These are phyloP conservation scores for Thunnus thynnus DNA, from an alignment of 2,113 vertebrate species.

Conservation along the genomic window DNA sequence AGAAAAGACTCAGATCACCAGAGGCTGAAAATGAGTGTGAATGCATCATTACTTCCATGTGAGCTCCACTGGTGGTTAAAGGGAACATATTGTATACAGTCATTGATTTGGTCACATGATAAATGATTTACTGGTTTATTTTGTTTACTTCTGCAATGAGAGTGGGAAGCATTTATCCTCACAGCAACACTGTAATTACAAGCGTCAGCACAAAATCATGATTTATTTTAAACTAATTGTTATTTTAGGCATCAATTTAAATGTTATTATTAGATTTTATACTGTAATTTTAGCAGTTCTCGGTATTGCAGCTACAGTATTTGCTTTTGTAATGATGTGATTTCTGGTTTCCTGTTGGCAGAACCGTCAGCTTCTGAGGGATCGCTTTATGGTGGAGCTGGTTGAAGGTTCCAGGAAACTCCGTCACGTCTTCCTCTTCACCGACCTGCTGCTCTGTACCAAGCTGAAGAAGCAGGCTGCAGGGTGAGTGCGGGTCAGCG, in stretches of 20 bases:
- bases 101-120: background rate
- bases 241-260: background rate
- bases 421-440: slow-evolving; percentile 96
- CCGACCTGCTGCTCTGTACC: slow-evolving; percentile 94
- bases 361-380: slow-evolving; percentile 95
- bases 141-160: background rate
- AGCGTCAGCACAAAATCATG: background rate
- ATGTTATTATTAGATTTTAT: background rate
- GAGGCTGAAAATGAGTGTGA: background rate
- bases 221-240: slow-evolving; percentile 3
- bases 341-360: slow-evolving; percentile 61
- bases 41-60: background rate
- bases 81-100: background rate
- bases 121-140: slow-evolving; percentile 20
- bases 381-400: slow-evolving; percentile 98
- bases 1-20: slow-evolving; percentile 14
- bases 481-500: slow-evolving; percentile 86
- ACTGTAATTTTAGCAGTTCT: background rate
- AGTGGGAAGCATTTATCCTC: background rate
- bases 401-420: slow-evolving; percentile 95
- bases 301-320: background rate
- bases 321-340: slow-evolving; percentile 1
- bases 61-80: background rate
- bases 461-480: slow-evolving; percentile 96
- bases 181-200: slow-evolving; percentile 9